These are phyloP conservation scores for Caenorhabditis sulstoni DNA, from an alignment of 2,888 invertebrate genomes.

Conservation along the genomic window DNA sequence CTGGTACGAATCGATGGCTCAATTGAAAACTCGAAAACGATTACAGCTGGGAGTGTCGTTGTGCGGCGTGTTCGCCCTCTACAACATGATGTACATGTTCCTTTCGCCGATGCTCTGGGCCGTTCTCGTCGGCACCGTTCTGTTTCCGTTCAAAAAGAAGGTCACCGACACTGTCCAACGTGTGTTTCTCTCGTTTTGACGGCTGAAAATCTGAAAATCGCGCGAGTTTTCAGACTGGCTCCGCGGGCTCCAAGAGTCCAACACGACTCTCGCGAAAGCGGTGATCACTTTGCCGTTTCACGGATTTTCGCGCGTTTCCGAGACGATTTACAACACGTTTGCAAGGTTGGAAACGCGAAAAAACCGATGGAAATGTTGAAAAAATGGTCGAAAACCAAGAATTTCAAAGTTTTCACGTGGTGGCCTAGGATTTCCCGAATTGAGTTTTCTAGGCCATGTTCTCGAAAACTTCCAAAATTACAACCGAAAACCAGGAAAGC, in stretches of 20 bases:
- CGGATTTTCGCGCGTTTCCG: constrained; percentile 67
- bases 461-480: no score
- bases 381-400: no score
- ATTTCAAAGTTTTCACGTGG: no score
- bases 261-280: constrained; percentile 82
- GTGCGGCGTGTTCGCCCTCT: constrained; percentile 87
- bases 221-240: constrained; percentile 78
- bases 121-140: constrained; percentile 93
- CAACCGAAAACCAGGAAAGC: no score
- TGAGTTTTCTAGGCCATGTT: no score
- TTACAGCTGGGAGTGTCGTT: constrained; percentile 74
- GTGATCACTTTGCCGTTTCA: constrained; percentile 85
- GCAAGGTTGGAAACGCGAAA: constrained; percentile 35
- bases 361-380: no score
- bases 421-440: no score
- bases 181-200: no score
- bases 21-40: background rate
- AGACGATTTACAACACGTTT: constrained; percentile 65
- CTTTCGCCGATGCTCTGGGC: constrained; percentile 96
- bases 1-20: constrained; percentile 62
- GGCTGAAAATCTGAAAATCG: background rate
- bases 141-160: constrained; percentile 94
- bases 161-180: constrained; percentile 84
- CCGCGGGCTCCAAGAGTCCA: constrained; percentile 73
- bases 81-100: constrained; percentile 82